phyloP scores from a whole-genome alignment of 2,113 vertebrate genomes.

The Thinocorus orbignyianus region DNA sequence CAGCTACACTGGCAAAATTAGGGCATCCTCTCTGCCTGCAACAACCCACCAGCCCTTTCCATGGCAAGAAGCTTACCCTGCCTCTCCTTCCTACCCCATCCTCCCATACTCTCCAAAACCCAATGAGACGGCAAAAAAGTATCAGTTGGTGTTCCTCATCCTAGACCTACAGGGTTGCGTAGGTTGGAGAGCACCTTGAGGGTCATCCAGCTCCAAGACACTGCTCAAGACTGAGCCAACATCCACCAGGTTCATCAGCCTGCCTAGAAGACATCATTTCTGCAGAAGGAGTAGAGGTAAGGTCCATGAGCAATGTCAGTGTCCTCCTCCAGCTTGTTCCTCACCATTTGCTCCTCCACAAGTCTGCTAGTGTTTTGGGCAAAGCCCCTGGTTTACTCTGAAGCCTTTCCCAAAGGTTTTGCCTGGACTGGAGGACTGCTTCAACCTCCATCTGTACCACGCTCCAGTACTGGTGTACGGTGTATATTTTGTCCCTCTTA shows the following conservation, averaged over 20 bases:
- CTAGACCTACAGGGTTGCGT: accelerated
- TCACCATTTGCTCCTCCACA: background rate
- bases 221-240: background rate
- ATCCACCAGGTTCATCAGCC: background rate
- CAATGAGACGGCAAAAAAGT: background rate
- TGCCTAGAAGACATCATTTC: background rate
- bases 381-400: background rate
- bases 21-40: background rate
- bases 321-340: background rate
- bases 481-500: background rate
- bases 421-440: background rate
- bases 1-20: background rate
- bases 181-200: background rate
- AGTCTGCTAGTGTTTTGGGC: background rate
- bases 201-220: background rate
- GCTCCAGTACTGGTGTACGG: background rate
- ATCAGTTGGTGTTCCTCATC: background rate
- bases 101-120: accelerated
- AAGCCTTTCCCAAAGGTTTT: background rate
- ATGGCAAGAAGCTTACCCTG: background rate
- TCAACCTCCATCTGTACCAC: background rate
- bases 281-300: background rate
- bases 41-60: background rate
- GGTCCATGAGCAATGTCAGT: background rate
- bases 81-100: accelerated